Evolutionary conservation across 1,140 invertebrate genomes (phyloP).

Genomic region (Drosophila trapezifrons): DNA sequence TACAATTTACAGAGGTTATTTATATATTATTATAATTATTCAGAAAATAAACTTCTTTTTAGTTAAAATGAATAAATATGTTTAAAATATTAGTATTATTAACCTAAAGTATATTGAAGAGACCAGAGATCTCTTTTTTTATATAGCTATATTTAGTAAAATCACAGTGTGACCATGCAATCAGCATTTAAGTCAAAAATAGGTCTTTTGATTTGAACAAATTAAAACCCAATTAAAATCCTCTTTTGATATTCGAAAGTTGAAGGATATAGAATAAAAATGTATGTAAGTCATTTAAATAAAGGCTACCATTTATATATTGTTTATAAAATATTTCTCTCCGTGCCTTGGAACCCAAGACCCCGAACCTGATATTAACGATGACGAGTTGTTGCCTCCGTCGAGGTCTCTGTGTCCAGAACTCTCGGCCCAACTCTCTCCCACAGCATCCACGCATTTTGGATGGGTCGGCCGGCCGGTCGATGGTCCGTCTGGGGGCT

Average conservation of each 20-base stretch:
- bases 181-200: background rate
- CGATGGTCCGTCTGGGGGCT: conserved; percentile 37
- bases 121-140: no score
- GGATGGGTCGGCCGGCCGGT: conserved; percentile 22
- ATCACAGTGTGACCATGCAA: background rate
- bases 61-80: background rate
- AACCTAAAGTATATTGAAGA: no score
- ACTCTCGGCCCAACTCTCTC: conserved; percentile 28
- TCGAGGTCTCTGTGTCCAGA: conserved; percentile 35
- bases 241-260: no score
- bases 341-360: conserved; percentile 37
- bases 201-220: background rate
- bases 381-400: conserved; percentile 61
- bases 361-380: conserved; percentile 74
- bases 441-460: conserved; percentile 59
- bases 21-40: no score
- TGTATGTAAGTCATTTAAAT: no score
- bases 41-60: background rate
- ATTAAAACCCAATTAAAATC: no score
- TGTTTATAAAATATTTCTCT: background rate
- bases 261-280: no score
- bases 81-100: background rate
- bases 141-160: no score
- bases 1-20: no score
- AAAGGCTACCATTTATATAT: background rate